A percentile compares a stretch with the other conserved stretches of the same genome.
phyloP scores from a whole-genome alignment of 2,113 vertebrate species.

The Lethenteron camtschaticum region DNA sequence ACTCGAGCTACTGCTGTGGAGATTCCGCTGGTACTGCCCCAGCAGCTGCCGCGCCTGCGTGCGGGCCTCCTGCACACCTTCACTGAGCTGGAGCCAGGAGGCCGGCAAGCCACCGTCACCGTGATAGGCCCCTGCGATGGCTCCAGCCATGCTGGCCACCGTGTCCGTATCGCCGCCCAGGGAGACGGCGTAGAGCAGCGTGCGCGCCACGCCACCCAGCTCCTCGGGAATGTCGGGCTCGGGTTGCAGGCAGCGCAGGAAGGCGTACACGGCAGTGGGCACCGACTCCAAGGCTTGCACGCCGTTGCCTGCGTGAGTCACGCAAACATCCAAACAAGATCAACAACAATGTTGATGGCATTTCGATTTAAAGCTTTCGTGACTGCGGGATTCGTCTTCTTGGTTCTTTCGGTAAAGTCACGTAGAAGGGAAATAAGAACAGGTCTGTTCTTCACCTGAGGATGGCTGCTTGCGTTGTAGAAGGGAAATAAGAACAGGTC shows the following conservation, averaged over 20 bases:
- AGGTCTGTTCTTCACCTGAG: no score
- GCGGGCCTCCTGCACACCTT: constrained; percentile 47
- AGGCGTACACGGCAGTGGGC: constrained; percentile 89
- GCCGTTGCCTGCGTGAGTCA: constrained; percentile 42
- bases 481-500: no score
- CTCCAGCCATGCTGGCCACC: constrained; percentile 93
- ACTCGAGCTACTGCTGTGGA: no score
- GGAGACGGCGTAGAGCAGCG: constrained; percentile 65
- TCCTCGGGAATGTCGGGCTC: constrained; percentile 44
- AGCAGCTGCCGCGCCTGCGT: no score
- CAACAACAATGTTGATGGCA: no score
- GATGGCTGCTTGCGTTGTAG: no score
- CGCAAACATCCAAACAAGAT: no score
- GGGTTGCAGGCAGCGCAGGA: constrained; percentile 62
- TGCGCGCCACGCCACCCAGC: constrained; percentile 58
- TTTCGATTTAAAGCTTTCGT: no score
- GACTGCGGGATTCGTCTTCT: no score
- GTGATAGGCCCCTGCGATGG: constrained; percentile 82
- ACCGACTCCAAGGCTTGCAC: constrained; percentile 78
- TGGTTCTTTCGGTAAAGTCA: no score
- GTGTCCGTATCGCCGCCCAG: constrained; percentile 97
- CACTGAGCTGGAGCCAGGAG: constrained; percentile 60
- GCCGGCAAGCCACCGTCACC: constrained; percentile 49
- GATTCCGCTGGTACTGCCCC: no score
- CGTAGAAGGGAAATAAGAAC: no score